Evolutionary conservation across 2,797 vertebrate species (phyloP).

Genomic region (Lerista edwardsae): DNA sequence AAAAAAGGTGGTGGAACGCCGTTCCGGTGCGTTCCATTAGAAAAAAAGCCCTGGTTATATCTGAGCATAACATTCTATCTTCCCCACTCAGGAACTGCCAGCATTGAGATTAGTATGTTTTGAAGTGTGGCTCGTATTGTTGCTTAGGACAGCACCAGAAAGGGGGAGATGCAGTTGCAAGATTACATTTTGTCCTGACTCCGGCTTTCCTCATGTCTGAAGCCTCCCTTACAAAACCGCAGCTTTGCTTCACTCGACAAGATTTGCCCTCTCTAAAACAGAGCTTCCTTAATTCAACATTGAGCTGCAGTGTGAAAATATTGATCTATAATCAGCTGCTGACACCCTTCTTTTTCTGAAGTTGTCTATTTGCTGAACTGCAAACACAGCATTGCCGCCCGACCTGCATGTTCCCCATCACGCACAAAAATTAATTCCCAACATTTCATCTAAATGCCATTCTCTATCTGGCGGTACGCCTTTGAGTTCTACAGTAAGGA

Average conservation of each 20-base stretch:
- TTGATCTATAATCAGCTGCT: constrained; percentile 77
- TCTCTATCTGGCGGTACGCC: constrained; percentile 49
- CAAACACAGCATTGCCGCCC: constrained; percentile 70
- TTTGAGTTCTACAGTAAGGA: constrained; percentile 53
- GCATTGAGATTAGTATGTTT: not conserved
- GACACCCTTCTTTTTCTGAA: constrained; percentile 72
- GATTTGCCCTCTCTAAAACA: constrained; percentile 65
- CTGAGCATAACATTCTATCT: not conserved
- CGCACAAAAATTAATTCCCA: constrained; percentile 53
- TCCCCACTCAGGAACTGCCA: not conserved
- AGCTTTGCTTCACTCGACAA: constrained; percentile 61
- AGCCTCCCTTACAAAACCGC: constrained; percentile 44
- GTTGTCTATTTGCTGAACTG: constrained; percentile 69
- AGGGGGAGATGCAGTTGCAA: constrained; percentile 19
- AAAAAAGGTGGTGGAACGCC: too few species aligned
- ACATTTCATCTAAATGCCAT: constrained; percentile 60
- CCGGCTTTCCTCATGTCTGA: constrained; percentile 9
- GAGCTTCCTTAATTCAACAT: constrained; percentile 69
- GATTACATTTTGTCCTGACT: not conserved
- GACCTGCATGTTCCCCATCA: constrained; percentile 56
- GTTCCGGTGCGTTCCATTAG: too few species aligned
- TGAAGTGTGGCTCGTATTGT: constrained; percentile 28
- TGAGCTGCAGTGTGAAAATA: constrained; percentile 70
- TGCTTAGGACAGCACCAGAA: not conserved
- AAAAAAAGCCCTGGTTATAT: too few species aligned